Evolutionary conservation across 92 coral and sea anemone species (phyloP), one percentile per base, ranked within the genome.

Genomic region (Paramuricea clavata): DNA sequence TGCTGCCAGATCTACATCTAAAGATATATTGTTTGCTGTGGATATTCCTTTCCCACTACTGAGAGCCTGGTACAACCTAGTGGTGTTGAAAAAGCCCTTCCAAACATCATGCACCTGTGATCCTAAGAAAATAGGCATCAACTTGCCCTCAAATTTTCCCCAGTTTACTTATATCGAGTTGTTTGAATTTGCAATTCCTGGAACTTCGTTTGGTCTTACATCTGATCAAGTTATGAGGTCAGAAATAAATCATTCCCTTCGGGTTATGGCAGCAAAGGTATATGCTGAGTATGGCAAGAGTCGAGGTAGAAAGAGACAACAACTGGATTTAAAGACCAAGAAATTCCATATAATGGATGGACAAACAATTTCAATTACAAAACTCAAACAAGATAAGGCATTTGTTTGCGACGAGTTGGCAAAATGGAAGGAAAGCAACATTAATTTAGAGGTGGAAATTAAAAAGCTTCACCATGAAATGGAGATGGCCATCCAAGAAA

Each of bases 11-110:
- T 85, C 84, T 75, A 85, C 74, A 42, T 78, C 93, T 35, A 82
- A 83, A 79, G 67, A 81, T 81, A 81, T 93, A 52, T 68, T 92
- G 69, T 77, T 89, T 62, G 91, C 95, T 61, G 89, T 89, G 76
- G 89, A 87, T 78, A 89, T 92, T 21, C 91, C 93, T 74, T 89
- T 22, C 50, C 91, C 93, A 34, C 54, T 92, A 57, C 44, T 87
- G 12, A 87, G 78, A 86, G 88, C 93, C 39, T 90, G 90, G 92
- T 78, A 93, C 74, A 74, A 87, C 67, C 78, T 86, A 74, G 69
- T 93, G 34, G 74, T 56, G 19, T 59, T 81, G 75, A 77, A 81
- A 25, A 81, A 69, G 77, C 68, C 83, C 36, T 21, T 78, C 11
- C 69, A 52, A 8, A 21, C 68, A 21, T 54, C 62, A 34, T 52